Conservation (phyloP, 2,113 vertebrate species). For the Grammomys surdaster region DNA sequence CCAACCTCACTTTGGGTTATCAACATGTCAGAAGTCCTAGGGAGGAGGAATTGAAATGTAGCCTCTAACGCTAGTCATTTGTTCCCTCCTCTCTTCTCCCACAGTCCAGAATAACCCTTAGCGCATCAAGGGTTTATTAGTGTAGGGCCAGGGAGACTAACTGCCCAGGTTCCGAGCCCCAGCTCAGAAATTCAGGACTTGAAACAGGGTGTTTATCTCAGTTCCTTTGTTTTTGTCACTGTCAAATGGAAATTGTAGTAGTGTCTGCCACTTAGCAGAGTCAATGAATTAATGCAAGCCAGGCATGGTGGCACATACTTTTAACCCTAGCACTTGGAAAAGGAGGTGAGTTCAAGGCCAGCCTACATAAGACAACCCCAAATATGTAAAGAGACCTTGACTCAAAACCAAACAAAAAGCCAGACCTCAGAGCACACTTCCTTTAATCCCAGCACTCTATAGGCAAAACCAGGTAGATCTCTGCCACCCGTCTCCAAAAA, state of each 20-base stretch:
- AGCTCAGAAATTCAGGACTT: constrained; percentile 1
- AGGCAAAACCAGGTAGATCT: not conserved
- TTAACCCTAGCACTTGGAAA: not conserved
- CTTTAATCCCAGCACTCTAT: not conserved
- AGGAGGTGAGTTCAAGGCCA: not conserved
- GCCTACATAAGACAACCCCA: not conserved
- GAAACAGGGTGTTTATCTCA: not conserved
- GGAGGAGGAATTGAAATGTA: not conserved
- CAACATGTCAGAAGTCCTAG: not conserved
- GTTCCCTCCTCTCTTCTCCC: not conserved
- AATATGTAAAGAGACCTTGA: not conserved
- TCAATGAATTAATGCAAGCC: constrained; percentile 30
- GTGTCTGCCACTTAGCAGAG: not conserved
- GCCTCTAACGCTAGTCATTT: not conserved
- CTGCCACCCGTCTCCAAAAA: not conserved
- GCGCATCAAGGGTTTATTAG: not conserved
- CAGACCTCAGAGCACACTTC: not conserved
- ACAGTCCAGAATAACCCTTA: not conserved
- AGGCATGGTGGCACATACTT: not conserved
- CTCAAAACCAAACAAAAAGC: not conserved
- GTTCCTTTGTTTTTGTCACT: constrained; percentile 17
- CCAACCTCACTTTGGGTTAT: not conserved
- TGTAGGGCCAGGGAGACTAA: not conserved
- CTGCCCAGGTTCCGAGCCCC: not conserved
- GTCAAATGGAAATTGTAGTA: constrained; percentile 35